Percentiles rank a stretch among this genome's conserved stretches.
phyloP scores from a whole-genome alignment of 1,140 invertebrate species.

The Eueides isabella region DNA sequence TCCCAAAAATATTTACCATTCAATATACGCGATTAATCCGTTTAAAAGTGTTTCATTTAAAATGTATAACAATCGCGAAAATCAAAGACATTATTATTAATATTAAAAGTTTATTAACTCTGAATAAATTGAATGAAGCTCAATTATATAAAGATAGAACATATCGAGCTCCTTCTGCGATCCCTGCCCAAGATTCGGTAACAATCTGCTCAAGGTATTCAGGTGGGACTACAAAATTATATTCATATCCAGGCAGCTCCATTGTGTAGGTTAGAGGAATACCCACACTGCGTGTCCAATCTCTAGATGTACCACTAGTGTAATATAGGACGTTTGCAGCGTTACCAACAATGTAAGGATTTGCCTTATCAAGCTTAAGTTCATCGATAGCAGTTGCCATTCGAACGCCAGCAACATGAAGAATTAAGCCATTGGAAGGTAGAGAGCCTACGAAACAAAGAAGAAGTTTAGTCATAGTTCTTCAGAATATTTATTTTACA shows the following conservation, averaged over 20 bases:
- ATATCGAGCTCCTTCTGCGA: constrained; percentile 74
- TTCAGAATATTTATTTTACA: not conserved
- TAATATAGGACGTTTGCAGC: constrained; percentile 84
- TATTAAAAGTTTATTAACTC: too few relatives aligned
- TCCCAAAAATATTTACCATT: too few relatives aligned
- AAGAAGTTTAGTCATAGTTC: not conserved
- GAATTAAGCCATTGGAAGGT: constrained; percentile 58
- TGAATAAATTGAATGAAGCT: not conserved
- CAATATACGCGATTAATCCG: too few relatives aligned
- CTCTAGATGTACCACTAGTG: constrained; percentile 84
- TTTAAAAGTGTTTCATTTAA: too few relatives aligned
- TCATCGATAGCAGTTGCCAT: constrained; percentile 77
- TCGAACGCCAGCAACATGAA: constrained; percentile 61
- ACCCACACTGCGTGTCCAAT: constrained; percentile 85
- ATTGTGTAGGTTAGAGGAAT: constrained; percentile 87
- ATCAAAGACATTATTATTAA: too few relatives aligned
- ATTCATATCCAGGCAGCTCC: constrained; percentile 85
- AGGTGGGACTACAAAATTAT: constrained; percentile 85
- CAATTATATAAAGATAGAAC: constrained; percentile 47
- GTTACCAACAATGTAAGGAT: constrained; percentile 84
- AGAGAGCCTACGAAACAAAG: constrained; percentile 56
- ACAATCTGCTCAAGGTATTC: constrained; percentile 83
- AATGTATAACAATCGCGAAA: too few relatives aligned
- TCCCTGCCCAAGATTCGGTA: constrained; percentile 89
- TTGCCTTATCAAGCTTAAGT: constrained; percentile 58